Evolutionary conservation across 92 coral and sea anemone species (phyloP).

Genomic region (Meandrina meandrites): DNA sequence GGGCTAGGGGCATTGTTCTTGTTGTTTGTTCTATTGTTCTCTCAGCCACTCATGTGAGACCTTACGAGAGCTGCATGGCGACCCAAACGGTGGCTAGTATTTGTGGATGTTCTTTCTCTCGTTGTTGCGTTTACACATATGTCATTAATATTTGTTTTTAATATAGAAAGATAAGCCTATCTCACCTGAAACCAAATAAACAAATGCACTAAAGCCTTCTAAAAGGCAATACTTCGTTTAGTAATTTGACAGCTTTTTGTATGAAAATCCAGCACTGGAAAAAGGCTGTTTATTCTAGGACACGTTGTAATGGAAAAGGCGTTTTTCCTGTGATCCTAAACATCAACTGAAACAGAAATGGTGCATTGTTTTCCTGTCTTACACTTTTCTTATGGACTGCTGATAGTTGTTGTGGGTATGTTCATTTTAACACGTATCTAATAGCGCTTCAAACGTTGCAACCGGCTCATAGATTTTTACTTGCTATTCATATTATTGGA

Average conservation of each 20-base stretch:
- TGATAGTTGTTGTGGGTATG: not conserved
- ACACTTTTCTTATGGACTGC: not conserved
- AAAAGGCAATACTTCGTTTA: not conserved
- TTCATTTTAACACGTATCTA: not conserved
- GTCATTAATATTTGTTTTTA: not conserved
- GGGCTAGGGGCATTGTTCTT: no score
- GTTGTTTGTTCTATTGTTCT: no score
- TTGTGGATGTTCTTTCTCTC: not conserved
- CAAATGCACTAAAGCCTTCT: not conserved
- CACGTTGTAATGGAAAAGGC: not conserved
- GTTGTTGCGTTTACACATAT: not conserved
- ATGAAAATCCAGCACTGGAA: not conserved
- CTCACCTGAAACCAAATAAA: not conserved
- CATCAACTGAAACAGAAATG: not conserved
- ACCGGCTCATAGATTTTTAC: not conserved
- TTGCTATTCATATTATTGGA: not conserved
- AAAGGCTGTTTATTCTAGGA: not conserved
- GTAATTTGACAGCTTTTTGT: slow-evolving; percentile 1
- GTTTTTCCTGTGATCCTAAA: not conserved
- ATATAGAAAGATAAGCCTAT: not conserved
- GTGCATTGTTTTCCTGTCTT: not conserved
- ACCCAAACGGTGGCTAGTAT: not conserved
- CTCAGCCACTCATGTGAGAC: no score
- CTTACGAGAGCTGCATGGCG: no score
- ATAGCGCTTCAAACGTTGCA: not conserved